Evolutionary conservation across 1,140 invertebrate species (phyloP), one percentile per base, ranked within the genome.

Genomic region (Caenorhabditis inopinata): DNA sequence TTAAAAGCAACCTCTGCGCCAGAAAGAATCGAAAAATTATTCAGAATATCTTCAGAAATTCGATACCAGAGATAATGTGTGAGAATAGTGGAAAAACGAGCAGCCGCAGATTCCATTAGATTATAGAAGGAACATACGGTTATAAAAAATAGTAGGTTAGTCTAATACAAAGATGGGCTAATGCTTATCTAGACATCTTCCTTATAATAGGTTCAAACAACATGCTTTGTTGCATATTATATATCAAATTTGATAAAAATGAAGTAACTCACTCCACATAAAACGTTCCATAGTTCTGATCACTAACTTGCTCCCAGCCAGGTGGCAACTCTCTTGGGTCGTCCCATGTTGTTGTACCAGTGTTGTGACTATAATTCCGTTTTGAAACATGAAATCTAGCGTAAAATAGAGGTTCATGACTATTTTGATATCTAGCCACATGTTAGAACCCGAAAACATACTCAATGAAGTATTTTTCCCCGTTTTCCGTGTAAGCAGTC

Each of bases 301-400:
- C 97, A 83, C 96, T 95, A 32, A 98, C 97, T 90, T 95, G 93
- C 89, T 98, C 97, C 97, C 97, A 99, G 18, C 97, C 97, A 89
- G 95, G 96, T 0, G 97, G 97, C 79, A 99, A 90, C 23, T 86
- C 87, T 25, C 85, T 83, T 9, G 87, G 87, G 81, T 89, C 88
- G 23, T 88, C 81, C 88, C 85, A 88, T 47, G 83, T 83, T 18
- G 88, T 89, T 62, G 88, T 88, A 23, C 85, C 85, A 29, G 83
- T 85, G 74, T 87, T 88, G 74, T 87, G 88, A 58, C 88, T 88
- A 74, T 46, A 87, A 74, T 4, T 21, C 32, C 4, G n/a, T n/a
- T n/a, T n/a, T n/a, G n/a, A n/a, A n/a, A n/a, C n/a, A n/a, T n/a
- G n/a, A n/a, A n/a, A n/a, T n/a, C n/a, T n/a, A n/a, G n/a, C n/a